Percentiles rank a stretch among this genome's conserved stretches.
These are phyloP conservation scores for Cyanocitta stelleri DNA, from an alignment of 2,113 vertebrate species.

Conservation along the genomic window DNA sequence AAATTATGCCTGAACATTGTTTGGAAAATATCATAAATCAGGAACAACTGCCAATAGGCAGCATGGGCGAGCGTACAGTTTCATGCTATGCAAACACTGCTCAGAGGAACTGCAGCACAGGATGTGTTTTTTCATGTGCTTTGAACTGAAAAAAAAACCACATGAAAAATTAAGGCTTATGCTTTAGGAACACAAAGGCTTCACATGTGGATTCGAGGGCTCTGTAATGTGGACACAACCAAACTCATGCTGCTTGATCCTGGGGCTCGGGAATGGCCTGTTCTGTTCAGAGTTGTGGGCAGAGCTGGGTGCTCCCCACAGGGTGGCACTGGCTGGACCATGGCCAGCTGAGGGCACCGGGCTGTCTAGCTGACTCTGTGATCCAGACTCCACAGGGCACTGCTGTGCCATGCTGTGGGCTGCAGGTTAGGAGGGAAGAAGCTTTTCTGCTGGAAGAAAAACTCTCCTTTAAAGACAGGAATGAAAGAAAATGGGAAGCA, in stretches of 20 bases:
- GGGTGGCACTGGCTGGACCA: fast-evolving
- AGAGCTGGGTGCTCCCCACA: neutral
- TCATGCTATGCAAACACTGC: neutral
- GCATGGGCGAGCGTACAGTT: neutral
- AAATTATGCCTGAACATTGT: neutral
- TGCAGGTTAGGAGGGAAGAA: neutral
- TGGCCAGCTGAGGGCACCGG: neutral
- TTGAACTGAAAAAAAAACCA: neutral
- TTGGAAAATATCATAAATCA: neutral
- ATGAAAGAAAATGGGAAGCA: neutral
- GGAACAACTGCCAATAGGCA: neutral
- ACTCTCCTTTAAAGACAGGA: neutral
- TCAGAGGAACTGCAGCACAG: neutral
- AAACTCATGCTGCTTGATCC: neutral
- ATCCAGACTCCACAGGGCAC: neutral
- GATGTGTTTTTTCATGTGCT: neutral
- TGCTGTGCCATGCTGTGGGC: fast-evolving
- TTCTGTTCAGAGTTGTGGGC: fast-evolving
- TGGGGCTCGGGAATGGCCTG: neutral
- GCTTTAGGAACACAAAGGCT: neutral
- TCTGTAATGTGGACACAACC: neutral
- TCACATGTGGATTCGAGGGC: neutral
- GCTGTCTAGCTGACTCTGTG: neutral
- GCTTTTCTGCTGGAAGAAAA: neutral
- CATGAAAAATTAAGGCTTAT: neutral